Conservation (phyloP, 2,797 vertebrate species). For the Monodelphis domestica region DNA sequence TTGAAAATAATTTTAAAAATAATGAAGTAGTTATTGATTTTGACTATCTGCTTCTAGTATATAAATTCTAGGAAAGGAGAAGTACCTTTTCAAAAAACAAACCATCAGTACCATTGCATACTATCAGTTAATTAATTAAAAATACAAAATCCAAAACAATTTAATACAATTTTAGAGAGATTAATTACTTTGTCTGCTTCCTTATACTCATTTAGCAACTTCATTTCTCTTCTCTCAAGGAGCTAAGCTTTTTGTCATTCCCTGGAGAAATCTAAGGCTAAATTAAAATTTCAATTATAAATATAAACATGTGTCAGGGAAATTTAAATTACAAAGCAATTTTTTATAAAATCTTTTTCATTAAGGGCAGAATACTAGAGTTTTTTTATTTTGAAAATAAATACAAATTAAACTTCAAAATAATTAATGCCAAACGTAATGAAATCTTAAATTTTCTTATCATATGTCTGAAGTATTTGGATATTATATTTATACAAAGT, state of each 20-base stretch:
- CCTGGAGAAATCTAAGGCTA: constrained; percentile 74
- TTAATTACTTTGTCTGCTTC: constrained; percentile 69
- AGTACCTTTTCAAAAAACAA: constrained; percentile 65
- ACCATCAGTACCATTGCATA: neutral
- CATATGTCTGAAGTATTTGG: neutral
- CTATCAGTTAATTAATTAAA: constrained; percentile 73
- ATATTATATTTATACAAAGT: neutral
- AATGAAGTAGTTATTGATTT: constrained; percentile 48
- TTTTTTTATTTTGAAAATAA: constrained; percentile 48
- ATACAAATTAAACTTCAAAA: constrained; percentile 15
- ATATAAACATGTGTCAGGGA: constrained; percentile 78
- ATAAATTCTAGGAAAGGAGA: constrained; percentile 61
- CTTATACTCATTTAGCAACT: constrained; percentile 73
- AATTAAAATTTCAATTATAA: constrained; percentile 83
- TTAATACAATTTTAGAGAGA: constrained; percentile 75
- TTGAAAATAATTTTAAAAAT: constrained; percentile 48
- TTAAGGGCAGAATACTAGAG: neutral
- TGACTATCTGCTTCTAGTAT: constrained; percentile 52
- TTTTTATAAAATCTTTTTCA: constrained; percentile 60
- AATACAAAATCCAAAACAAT: constrained; percentile 71
- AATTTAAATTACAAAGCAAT: constrained; percentile 70
- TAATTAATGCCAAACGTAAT: neutral
- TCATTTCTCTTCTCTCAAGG: constrained; percentile 70
- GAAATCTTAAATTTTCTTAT: neutral
- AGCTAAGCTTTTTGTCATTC: constrained; percentile 63